Base-by-base conservation (phyloP, 1,140 invertebrate species). In the Tachypleus tridentatus region DNA sequence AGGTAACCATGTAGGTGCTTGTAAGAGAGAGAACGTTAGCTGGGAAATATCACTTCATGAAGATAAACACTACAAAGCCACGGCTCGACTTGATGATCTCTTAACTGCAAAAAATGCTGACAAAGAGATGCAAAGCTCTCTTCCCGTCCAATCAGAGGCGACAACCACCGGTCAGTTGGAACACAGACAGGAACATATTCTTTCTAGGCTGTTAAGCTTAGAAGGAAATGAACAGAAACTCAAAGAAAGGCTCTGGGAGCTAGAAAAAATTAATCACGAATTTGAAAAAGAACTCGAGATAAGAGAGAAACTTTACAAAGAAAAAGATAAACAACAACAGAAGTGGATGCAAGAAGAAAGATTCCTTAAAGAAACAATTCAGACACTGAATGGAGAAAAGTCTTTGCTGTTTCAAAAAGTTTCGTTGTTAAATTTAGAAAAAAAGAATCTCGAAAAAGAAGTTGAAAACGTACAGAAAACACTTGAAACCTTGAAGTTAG, bases 201-300 rank as follows among this genome's bases (percentile, higher is more conserved):
- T 29, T 29, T 29, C 29, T 29, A 66, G 62, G n/a, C 63, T 66
- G 47, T 29, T 56, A 49, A 53, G 58, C 4, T 53, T 67, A 47
- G 68, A 69, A 57, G 53, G 58, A 10, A 69, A 57, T 57, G 69
- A 70, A 59, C 63, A 65, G n/a, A 58, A 70, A 64, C 63, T 70
- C n/a, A 60, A 61, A 57, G 66, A 67, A 51, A 49, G 66, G 5
- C 52, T 70, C 11, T 49, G 57, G 8, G 54, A 67, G 51, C 52
- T 70, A n/a, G 69, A 70, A 58, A 10, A 63, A 9, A 70, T 68
- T 58, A 70, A 70, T 59, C 53, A 59, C 4, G 57, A 70, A 50
- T 70, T 70, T 47, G 64, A 65, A 11, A 66, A 69, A 62, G 67
- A 70, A 50, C 51, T 70, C 50, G 65, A 67, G 60, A 48, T 62